Base-by-base conservation (phyloP, 2,888 invertebrate genomes). In the Campoplex capitator region DNA sequence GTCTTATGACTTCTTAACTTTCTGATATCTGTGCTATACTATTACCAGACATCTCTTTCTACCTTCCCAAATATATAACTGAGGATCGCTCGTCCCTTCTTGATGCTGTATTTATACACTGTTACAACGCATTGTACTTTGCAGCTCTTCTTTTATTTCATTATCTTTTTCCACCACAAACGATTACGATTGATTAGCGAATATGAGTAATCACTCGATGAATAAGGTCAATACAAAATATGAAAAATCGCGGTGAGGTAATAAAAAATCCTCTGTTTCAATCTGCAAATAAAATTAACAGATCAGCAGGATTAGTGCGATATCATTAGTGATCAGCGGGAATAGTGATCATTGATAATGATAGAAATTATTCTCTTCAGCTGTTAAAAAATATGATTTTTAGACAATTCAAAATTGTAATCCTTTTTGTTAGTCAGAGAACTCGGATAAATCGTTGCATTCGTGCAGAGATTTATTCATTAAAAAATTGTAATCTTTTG, bases 1-100 rank as follows among this genome's bases (percentile, higher is more conserved):
- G 71, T 82, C 75, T 84, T 81, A 88, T 82, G 79, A 86, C 84
- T 88, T 84, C 78, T 84, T 84, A 85, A 81, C 75, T 84, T 76
- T 78, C 75, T 78, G 81, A 56, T 85, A 88, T 85, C 85, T 81
- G 71, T 70, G 82, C 76, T 56, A 75, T 56, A 75, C 71, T 62
- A 54, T 81, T 54, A 70, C 71, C 51, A 75, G 67, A 65, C 62
- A 42, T 76, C 16, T 28, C 13, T 62, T 32, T 32, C 62, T 62
- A 32, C 1, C 62, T 32, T 32, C 28, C 13, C 62, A 35, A 35
- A 71, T 73, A 70, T 38, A 68, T 76, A 51, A 75, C 77, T 77
- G 32, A 67, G 38, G 32, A 28, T 35, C 67, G 23, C 54, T 65
- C 38, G 23, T 54, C 62, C 70, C 75, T 48, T 80, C 42, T 28